Percentiles rank a stretch among this genome's conserved stretches.
Evolutionary conservation across 2,888 invertebrate species (phyloP).

Genomic region (Alloscopus bannaensis): DNA sequence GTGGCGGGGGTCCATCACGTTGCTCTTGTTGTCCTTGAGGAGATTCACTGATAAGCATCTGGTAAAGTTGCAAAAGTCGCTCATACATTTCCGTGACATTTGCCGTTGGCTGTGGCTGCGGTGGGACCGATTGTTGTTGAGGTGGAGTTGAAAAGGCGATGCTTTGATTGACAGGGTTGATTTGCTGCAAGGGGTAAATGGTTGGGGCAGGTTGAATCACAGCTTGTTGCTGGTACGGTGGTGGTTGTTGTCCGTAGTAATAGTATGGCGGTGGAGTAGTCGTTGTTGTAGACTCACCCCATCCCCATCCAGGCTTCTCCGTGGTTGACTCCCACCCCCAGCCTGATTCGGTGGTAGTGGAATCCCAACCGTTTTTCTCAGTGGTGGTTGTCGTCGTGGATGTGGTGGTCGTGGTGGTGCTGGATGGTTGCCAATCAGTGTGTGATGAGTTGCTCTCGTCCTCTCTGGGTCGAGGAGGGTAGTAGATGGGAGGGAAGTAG

Average conservation of each 20-base stretch:
- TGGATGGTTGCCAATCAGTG: neutral
- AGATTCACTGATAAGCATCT: conserved; percentile 39
- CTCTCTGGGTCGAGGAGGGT: neutral
- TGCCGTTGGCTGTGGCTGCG: conserved; percentile 11
- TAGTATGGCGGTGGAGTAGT: conserved; percentile 15
- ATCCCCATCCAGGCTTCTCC: neutral
- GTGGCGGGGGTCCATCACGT: neutral
- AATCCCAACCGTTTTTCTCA: neutral
- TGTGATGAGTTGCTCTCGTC: neutral
- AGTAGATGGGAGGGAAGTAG: conserved; percentile 4
- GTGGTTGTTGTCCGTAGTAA: conserved; percentile 17
- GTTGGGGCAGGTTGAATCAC: conserved; percentile 17
- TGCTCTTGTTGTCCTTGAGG: conserved; percentile 12
- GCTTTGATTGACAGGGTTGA: neutral
- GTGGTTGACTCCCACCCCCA: conserved; percentile 25
- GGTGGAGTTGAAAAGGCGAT: neutral
- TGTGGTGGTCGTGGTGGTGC: neutral
- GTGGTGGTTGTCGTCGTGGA: conserved; percentile 19
- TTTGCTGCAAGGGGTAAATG: conserved; percentile 25
- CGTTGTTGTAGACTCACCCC: conserved; percentile 32
- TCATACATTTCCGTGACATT: conserved; percentile 39
- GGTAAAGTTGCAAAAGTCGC: conserved; percentile 32
- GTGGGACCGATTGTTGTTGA: neutral
- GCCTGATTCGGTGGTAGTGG: conserved; percentile 19
- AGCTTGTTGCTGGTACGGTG: conserved; percentile 27